Evolutionary conservation across 2,113 vertebrate genomes (phyloP).

Genomic region (Grammomys dolichurus): DNA sequence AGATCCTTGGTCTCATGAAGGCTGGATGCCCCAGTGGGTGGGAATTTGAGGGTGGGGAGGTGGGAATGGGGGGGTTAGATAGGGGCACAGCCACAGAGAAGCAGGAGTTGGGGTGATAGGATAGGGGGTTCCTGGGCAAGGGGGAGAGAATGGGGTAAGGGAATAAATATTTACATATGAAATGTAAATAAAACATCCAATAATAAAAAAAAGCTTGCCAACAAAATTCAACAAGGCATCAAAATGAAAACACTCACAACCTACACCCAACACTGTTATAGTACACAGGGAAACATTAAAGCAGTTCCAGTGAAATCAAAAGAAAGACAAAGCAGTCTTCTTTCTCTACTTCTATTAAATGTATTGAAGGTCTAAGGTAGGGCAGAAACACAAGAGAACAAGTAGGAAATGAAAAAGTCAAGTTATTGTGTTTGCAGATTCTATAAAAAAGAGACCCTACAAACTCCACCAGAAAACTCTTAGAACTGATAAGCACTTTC

Average conservation of each 20-base stretch:
- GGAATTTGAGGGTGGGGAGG: no score
- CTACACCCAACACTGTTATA: background rate
- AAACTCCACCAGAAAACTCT: background rate
- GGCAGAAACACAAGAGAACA: background rate
- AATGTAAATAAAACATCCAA: no score
- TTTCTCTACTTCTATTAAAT: background rate
- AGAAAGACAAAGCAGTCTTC: background rate
- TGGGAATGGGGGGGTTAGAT: no score
- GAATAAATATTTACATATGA: no score
- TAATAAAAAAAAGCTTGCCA: background rate
- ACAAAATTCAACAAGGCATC: background rate
- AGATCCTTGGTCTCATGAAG: no score
- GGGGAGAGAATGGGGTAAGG: no score
- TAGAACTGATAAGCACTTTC: background rate
- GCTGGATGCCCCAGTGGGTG: no score
- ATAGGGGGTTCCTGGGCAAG: no score
- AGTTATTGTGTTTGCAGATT: background rate
- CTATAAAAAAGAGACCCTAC: background rate
- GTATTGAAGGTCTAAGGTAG: background rate
- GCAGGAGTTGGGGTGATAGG: no score
- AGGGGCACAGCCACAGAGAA: no score
- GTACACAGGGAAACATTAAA: background rate
- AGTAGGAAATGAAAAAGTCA: background rate
- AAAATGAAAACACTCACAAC: background rate
- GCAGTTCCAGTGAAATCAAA: background rate